phyloP scores from a whole-genome alignment of 1,140 invertebrate genomes.

The Formica exsecta region DNA sequence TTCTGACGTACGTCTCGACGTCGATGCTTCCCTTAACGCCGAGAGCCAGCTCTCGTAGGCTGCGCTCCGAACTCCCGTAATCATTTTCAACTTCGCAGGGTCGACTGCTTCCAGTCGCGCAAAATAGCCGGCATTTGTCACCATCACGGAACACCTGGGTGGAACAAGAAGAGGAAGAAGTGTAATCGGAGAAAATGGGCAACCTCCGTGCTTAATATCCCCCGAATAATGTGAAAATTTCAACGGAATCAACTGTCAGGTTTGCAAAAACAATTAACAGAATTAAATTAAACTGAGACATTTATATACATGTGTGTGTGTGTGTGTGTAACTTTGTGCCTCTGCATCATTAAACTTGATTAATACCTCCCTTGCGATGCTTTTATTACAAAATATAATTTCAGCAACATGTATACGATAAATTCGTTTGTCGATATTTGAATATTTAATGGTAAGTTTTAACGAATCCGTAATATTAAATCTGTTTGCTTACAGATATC shows the following conservation, averaged over 20 bases:
- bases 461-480: slow-evolving; percentile 33
- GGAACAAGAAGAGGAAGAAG: slow-evolving; percentile 32
- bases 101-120: background rate
- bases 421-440: background rate
- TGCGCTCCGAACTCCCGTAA: slow-evolving; percentile 50
- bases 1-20: slow-evolving; percentile 71
- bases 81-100: slow-evolving; percentile 14
- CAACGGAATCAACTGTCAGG: background rate
- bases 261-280: background rate
- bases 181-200: slow-evolving; percentile 29
- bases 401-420: background rate
- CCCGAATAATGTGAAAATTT: background rate
- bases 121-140: slow-evolving; percentile 16
- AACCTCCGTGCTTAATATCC: slow-evolving; percentile 16
- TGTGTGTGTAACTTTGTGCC: too few relatives aligned
- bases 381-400: background rate
- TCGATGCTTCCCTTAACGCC: slow-evolving; percentile 70
- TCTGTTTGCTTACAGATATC: slow-evolving; percentile 68
- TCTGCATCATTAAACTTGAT: background rate
- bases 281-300: too few relatives aligned
- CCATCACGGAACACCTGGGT: slow-evolving; percentile 47
- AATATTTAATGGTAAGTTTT: background rate
- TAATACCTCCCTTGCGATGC: background rate
- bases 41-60: slow-evolving; percentile 70
- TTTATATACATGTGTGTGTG: too few relatives aligned